Evolutionary conservation across 2,888 invertebrate genomes (phyloP).

Genomic region (Andrena trimmerana): DNA sequence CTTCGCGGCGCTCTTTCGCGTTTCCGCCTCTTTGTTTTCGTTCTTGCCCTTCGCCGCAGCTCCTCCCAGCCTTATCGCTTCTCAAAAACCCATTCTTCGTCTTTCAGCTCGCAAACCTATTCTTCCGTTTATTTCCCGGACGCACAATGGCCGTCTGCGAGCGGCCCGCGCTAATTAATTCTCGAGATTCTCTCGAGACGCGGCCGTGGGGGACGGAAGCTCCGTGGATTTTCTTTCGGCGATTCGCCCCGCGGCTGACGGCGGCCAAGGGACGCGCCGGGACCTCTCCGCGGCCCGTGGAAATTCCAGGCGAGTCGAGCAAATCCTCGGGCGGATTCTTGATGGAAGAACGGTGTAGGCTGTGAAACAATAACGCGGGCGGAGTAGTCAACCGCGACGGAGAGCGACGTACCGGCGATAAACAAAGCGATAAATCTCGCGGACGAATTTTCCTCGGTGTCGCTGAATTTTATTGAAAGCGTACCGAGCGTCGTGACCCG

Average conservation of each 20-base stretch:
- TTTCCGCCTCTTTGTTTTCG: not conserved
- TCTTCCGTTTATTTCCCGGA: conserved; percentile 51
- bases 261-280: not conserved
- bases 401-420: not conserved
- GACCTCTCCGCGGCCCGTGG: not conserved
- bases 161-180: conserved; percentile 67
- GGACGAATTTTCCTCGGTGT: not conserved
- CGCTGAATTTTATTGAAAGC: not conserved
- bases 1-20: not conserved
- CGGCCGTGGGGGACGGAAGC: conserved; percentile 23
- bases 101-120: conserved; percentile 5
- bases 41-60: conserved; percentile 8
- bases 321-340: not conserved
- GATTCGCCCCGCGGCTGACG: not conserved
- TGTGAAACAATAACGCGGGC: conserved; percentile 4
- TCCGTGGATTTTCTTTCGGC: conserved; percentile 23
- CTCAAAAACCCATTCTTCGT: not conserved
- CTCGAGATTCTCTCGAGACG: conserved; percentile 65
- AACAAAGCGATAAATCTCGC: not conserved
- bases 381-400: not conserved
- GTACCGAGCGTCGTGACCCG: not conserved
- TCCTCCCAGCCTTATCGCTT: not conserved
- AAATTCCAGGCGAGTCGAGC: not conserved
- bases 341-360: not conserved
- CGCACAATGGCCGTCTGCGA: conserved; percentile 57